These are phyloP conservation scores for Gastracanthus pulcherrimus DNA, from an alignment of 2,888 invertebrate genomes.

Conservation along the genomic window DNA sequence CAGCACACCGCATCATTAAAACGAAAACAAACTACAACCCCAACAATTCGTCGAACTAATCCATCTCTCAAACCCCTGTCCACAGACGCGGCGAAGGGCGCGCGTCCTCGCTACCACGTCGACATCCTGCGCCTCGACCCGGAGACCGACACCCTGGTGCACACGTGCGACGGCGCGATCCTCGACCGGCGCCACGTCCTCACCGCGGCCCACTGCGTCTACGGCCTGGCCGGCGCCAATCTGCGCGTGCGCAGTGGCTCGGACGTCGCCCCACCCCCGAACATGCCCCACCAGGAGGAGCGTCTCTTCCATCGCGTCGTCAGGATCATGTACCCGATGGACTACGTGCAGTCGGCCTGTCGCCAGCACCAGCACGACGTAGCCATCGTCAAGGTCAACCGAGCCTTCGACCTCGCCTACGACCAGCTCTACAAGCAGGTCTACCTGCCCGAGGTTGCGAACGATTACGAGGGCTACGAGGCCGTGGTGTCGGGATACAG, in stretches of 20 bases:
- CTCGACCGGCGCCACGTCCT: not conserved
- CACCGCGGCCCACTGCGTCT: slow-evolving; percentile 21
- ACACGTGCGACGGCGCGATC: slow-evolving; percentile 23
- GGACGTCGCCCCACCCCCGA: slow-evolving; percentile 9
- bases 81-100: not conserved
- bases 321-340: slow-evolving; percentile 11
- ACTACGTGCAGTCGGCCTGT: not conserved
- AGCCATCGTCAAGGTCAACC: slow-evolving; percentile 19
- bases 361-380: slow-evolving; percentile 27
- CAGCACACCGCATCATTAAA: no score
- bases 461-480: slow-evolving; percentile 23
- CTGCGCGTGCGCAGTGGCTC: slow-evolving; percentile 15
- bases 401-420: slow-evolving; percentile 18
- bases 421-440: slow-evolving; percentile 17
- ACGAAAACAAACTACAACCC: no score
- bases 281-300: slow-evolving; percentile 9
- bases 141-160: not conserved
- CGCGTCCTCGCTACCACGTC: slow-evolving; percentile 23
- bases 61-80: no score
- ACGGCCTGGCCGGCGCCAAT: not conserved
- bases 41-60: no score
- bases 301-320: slow-evolving; percentile 2
- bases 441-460: not conserved
- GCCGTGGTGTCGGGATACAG: not conserved
- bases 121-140: slow-evolving; percentile 2